A percentile compares a stretch with the other conserved stretches of the same genome.
phyloP scores from a whole-genome alignment of 2,797 vertebrate species.

The Mycteria americana region DNA sequence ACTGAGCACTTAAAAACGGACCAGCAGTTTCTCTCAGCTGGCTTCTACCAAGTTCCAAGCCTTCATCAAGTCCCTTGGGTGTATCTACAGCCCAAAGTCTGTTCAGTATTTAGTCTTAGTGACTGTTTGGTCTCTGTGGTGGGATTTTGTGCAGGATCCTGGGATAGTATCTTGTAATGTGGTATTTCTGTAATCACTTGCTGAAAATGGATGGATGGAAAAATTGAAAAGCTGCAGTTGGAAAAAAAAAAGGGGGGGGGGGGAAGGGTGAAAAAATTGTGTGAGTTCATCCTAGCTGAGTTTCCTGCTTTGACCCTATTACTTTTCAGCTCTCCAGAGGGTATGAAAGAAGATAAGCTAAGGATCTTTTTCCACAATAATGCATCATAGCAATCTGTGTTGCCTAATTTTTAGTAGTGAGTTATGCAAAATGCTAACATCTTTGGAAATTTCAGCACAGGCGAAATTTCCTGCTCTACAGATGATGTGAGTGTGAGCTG shows the following conservation, averaged over 20 bases:
- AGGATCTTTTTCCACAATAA: not conserved
- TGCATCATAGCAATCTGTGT: not conserved
- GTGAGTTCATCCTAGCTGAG: not conserved
- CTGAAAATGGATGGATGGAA: not conserved
- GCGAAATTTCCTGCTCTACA: not conserved
- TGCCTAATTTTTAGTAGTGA: not conserved
- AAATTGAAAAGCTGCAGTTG: not conserved
- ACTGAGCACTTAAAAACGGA: not conserved
- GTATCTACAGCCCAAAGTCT: not conserved
- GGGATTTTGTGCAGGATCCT: not conserved
- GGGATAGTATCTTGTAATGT: not conserved
- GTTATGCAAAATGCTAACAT: not conserved
- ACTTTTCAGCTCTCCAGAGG: not conserved
- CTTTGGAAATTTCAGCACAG: not conserved
- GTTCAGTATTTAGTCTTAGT: not conserved
- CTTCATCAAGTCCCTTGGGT: not conserved
- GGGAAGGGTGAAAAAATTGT: not conserved
- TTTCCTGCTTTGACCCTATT: not conserved
- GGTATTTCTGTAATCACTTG: not conserved
- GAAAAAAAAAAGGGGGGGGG: fast-evolving
- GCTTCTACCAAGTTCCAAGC: not conserved
- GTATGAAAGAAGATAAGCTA: not conserved
- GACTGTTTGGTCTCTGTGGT: not conserved
- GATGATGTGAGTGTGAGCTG: not conserved
- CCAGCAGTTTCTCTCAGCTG: not conserved